A percentile compares a stretch with the other conserved stretches of the same genome.
These are phyloP conservation scores for Pantherophis vulpinus DNA, from an alignment of 2,797 vertebrate genomes.

Conservation along the genomic window DNA sequence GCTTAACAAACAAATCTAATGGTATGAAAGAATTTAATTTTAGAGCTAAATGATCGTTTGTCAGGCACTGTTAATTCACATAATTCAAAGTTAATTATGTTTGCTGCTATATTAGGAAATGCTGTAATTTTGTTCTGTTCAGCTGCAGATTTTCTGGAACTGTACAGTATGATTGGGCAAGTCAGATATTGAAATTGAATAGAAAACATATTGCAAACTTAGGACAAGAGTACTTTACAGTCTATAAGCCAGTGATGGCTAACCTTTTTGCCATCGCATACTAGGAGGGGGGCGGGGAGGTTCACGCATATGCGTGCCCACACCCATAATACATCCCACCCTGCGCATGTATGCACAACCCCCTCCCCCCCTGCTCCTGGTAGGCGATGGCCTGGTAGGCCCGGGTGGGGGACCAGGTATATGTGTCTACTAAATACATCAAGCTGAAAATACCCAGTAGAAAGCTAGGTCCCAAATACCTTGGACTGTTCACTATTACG, in stretches of 20 bases:
- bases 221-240: neutral
- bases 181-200: constrained; percentile 50
- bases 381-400: no score
- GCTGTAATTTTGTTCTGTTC: constrained; percentile 74
- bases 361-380: no score
- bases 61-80: constrained; percentile 80
- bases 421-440: no score
- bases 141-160: constrained; percentile 73
- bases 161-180: constrained; percentile 72
- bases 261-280: no score
- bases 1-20: constrained; percentile 83
- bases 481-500: no score
- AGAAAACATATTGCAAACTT: constrained; percentile 32
- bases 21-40: constrained; percentile 82
- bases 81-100: constrained; percentile 84
- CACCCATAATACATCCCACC: no score
- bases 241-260: neutral
- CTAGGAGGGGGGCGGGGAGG: no score
- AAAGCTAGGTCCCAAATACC: no score
- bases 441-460: no score
- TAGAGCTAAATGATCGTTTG: constrained; percentile 81
- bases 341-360: no score
- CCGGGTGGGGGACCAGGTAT: no score
- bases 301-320: no score
- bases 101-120: constrained; percentile 74